Base-by-base conservation (phyloP, 2,797 vertebrate species). In the Danio tinwini region DNA sequence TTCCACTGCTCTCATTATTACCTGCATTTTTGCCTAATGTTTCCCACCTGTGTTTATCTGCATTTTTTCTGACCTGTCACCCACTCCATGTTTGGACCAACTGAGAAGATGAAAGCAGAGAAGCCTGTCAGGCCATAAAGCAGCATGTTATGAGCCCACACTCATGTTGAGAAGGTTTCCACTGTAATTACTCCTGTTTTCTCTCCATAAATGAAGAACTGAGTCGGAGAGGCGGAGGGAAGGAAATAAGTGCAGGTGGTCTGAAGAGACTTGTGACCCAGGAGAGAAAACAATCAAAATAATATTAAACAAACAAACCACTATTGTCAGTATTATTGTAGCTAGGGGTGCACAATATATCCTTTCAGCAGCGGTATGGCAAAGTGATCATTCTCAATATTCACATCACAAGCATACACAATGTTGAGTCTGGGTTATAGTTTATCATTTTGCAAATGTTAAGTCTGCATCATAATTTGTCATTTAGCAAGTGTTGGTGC, bases 11-110 rank as follows among this genome's bases (percentile, higher is more conserved):
- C 75, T 91, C 82, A 86, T 81, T 87, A 84, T 90, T 91, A 93
- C 92, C 92, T 93, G 88, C 87, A 88, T 91, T 91, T 85, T 78
- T 68, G 9, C 83, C 47, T 91, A 91, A 92, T 92, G 85, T 87
- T 88, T 92, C 90, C 91, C 90, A 92, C 87, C 89, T 72, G 81
- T 84, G 80, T 88, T 89, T 88, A 87, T 90, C 82, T 86, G 47
- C 82, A 86, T 29, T 29, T 92, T 91, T 87, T 89, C 88, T 90
- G 86, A 90, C 87, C 90, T 73, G 88, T 88, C 84, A 82, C 88
- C 88, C 84, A 85, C 84, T 86, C 87, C 75, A 7, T 90, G 90
- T 91, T 91, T 90, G 83, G 37, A 61, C 80, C 86, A 84, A 80
- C 55, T 67, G 70, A 44, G 71, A 85, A 78, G 85, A 90, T 87